phyloP scores from a whole-genome alignment of 1,140 invertebrate species.

The Leptinotarsa lineolata region DNA sequence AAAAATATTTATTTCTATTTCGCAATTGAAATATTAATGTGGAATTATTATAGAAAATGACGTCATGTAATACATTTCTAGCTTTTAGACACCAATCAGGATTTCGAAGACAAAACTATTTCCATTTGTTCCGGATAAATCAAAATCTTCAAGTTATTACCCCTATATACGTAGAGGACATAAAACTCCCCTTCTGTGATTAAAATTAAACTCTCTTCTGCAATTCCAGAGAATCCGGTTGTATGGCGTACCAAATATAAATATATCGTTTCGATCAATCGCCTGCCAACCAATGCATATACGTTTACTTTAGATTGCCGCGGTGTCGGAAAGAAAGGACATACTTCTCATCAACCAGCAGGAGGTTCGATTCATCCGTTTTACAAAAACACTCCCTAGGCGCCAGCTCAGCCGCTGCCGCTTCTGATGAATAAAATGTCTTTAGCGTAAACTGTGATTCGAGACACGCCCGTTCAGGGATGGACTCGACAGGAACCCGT shows the following conservation, averaged over 20 bases:
- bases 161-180: not conserved
- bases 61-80: no score
- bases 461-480: not conserved
- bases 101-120: not conserved
- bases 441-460: not conserved
- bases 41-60: no score
- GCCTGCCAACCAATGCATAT: not conserved
- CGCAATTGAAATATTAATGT: no score
- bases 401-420: not conserved
- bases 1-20: no score
- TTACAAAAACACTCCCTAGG: not conserved
- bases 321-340: not conserved
- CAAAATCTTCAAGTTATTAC: not conserved
- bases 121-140: not conserved
- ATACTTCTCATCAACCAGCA: not conserved
- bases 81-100: no score
- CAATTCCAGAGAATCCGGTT: not conserved
- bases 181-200: not conserved
- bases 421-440: not conserved
- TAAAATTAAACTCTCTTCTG: not conserved
- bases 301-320: not conserved
- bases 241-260: not conserved
- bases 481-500: not conserved
- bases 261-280: not conserved
- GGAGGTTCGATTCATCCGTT: slow-evolving; percentile 1